Percentiles rank a stretch among this genome's conserved stretches.
These are phyloP conservation scores for Stomorhina lunata DNA, from an alignment of 2,888 invertebrate genomes.

Conservation along the genomic window DNA sequence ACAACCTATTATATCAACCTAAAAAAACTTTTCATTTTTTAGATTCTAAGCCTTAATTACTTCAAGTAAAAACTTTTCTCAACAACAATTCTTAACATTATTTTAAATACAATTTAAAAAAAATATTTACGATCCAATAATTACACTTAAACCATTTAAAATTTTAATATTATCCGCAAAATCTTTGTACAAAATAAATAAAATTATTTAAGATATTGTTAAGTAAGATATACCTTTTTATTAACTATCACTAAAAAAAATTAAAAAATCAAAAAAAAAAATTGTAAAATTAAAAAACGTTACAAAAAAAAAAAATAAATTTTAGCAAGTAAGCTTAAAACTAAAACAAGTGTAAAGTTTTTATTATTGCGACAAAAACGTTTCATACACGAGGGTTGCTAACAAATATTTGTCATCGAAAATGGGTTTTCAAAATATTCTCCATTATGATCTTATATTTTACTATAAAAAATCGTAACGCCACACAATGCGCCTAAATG, in stretches of 20 bases:
- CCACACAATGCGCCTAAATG: too few species aligned
- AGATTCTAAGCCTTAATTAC: constrained; percentile 22
- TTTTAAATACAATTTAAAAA: not conserved
- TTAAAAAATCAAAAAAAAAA: constrained; percentile 47
- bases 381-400: too few species aligned
- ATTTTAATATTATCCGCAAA: not conserved
- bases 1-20: not conserved
- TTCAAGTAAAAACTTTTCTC: not conserved
- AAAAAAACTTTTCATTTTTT: not conserved
- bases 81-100: not conserved
- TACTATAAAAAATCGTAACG: too few species aligned
- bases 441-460: too few species aligned
- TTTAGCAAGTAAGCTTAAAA: constrained; percentile 47
- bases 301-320: constrained; percentile 25
- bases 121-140: not conserved
- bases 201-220: constrained; percentile 42
- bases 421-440: too few species aligned
- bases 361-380: too few species aligned
- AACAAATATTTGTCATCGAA: too few species aligned
- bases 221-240: constrained; percentile 62
- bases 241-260: constrained; percentile 46
- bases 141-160: not conserved
- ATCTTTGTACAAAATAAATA: constrained; percentile 20
- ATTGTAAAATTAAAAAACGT: constrained; percentile 37
- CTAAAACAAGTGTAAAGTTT: not conserved